phyloP scores from a whole-genome alignment of 2,113 vertebrate genomes.

The Muscicapa adusta region DNA sequence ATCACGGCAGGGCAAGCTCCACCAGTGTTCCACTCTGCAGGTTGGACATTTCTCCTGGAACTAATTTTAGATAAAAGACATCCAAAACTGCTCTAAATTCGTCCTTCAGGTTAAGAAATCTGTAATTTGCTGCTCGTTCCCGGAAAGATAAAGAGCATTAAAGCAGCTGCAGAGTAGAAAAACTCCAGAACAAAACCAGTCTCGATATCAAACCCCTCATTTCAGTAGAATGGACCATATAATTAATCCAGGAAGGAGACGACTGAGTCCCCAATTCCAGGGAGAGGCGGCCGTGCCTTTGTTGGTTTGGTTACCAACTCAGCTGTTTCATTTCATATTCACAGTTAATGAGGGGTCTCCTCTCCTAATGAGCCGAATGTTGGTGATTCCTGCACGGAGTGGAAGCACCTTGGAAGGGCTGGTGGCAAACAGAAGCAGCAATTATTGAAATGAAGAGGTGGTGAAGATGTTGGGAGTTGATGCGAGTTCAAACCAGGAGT shows the following conservation, averaged over 20 bases:
- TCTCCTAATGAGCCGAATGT: constrained; percentile 64
- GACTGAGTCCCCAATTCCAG: constrained; percentile 59
- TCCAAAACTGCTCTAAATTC: not conserved
- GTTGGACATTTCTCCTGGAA: not conserved
- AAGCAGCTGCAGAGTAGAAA: constrained; percentile 42
- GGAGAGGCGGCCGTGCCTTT: constrained; percentile 64
- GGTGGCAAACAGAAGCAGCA: not conserved
- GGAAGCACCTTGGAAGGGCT: not conserved
- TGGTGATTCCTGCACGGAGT: not conserved
- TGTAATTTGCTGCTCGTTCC: not conserved
- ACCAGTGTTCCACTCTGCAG: not conserved
- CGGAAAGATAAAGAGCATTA: not conserved
- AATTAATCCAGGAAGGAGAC: constrained; percentile 73
- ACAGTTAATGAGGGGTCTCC: constrained; percentile 67
- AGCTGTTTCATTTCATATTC: constrained; percentile 74
- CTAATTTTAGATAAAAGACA: not conserved
- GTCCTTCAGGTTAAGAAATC: not conserved
- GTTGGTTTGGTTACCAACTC: constrained; percentile 71
- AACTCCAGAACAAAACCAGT: constrained; percentile 2
- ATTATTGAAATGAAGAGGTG: not conserved
- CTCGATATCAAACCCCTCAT: constrained; percentile 54
- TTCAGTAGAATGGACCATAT: constrained; percentile 70
- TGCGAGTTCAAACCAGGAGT: not conserved
- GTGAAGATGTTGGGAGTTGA: not conserved
- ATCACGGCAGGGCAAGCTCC: not conserved